phyloP scores from a whole-genome alignment of 2,113 vertebrate genomes.

The Leptosomus discolor region DNA sequence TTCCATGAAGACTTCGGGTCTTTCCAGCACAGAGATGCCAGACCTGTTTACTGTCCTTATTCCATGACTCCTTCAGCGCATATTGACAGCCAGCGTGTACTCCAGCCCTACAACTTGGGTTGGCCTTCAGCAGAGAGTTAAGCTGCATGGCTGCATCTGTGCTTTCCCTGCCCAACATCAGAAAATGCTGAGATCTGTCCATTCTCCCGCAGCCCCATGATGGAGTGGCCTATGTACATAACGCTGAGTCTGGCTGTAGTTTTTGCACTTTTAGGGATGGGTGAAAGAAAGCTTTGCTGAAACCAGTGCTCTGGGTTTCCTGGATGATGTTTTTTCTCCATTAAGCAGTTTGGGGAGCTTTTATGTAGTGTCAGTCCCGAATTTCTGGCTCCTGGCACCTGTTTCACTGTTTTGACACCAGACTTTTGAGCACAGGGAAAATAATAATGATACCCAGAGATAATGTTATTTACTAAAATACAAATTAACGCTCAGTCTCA shows the following conservation, averaged over 20 bases:
- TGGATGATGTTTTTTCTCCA: not conserved
- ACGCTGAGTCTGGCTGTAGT: not conserved
- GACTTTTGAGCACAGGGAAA: not conserved
- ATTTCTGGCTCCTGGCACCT: not conserved
- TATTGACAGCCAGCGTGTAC: not conserved
- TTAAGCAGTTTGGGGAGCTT: not conserved
- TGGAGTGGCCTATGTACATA: not conserved
- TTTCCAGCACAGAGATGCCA: not conserved
- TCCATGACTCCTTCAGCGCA: not conserved
- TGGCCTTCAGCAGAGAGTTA: not conserved
- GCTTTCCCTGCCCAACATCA: not conserved
- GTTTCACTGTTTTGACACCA: constrained; percentile 23
- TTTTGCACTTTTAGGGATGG: not conserved
- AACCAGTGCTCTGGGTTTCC: not conserved
- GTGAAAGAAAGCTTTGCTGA: not conserved
- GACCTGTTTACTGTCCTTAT: not conserved
- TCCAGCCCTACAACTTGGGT: not conserved
- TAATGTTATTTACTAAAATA: constrained; percentile 65
- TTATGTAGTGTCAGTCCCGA: not conserved
- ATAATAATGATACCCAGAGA: constrained; percentile 37
- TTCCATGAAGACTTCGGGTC: not conserved
- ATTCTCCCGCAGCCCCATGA: accelerated
- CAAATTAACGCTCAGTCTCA: constrained; percentile 55
- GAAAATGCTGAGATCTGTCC: not conserved
- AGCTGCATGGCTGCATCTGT: not conserved